Conservation (phyloP, 2,888 invertebrate species). For the Eupithecia centaureata region DNA sequence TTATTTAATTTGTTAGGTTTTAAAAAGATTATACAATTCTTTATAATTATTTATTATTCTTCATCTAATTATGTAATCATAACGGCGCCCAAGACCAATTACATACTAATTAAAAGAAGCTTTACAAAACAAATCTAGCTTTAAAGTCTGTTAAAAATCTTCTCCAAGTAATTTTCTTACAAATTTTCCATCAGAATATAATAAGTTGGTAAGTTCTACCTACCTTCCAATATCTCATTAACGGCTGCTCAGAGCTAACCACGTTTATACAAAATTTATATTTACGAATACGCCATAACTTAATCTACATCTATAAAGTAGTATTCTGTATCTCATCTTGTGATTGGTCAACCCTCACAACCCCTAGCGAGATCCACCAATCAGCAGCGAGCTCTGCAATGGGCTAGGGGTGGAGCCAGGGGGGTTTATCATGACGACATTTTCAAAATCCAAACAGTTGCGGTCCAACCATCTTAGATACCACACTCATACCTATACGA, state of each 20-base stretch:
- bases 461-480: slow-evolving; percentile 55
- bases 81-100: no score
- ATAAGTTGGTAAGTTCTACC: not conserved
- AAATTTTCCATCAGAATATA: not conserved
- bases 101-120: not conserved
- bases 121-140: not conserved
- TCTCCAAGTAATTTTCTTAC: not conserved
- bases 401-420: slow-evolving; percentile 74
- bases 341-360: slow-evolving; percentile 74
- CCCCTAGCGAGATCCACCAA: slow-evolving; percentile 72
- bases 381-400: slow-evolving; percentile 56
- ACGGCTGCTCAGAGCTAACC: slow-evolving; percentile 65
- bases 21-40: no score
- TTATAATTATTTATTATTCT: no score
- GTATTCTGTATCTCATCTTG: slow-evolving; percentile 57
- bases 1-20: no score
- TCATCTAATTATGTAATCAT: no score
- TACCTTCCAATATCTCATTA: slow-evolving; percentile 58
- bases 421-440: slow-evolving; percentile 71
- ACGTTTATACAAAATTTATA: slow-evolving; percentile 74
- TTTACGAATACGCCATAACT: slow-evolving; percentile 76
- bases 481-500: slow-evolving; percentile 50
- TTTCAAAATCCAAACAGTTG: slow-evolving; percentile 73
- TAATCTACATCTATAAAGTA: slow-evolving; percentile 80
- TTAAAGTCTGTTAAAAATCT: not conserved